Conservation (phyloP, 2,113 vertebrate species). For the Phyllostomus discolor region DNA sequence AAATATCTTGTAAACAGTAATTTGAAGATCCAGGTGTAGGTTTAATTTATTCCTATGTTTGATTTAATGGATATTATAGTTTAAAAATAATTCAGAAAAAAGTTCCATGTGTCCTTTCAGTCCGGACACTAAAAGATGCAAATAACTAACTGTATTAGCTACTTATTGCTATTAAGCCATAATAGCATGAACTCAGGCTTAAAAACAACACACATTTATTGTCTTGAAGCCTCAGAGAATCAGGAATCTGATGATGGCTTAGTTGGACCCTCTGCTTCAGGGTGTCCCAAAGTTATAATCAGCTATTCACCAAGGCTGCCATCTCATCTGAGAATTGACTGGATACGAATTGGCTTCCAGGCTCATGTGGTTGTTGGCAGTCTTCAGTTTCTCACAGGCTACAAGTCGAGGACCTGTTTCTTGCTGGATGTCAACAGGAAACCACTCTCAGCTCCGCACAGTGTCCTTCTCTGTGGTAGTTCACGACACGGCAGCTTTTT, state of each 20-base stretch:
- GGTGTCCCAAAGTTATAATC: not conserved
- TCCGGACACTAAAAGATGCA: not conserved
- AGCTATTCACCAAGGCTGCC: not conserved
- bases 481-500: not conserved
- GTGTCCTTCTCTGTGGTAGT: not conserved
- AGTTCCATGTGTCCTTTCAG: not conserved
- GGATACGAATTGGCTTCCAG: not conserved
- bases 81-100: constrained; percentile 5
- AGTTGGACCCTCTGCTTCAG: not conserved
- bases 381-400: not conserved
- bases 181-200: not conserved
- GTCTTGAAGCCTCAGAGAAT: not conserved
- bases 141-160: not conserved
- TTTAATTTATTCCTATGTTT: not conserved
- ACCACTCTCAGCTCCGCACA: not conserved
- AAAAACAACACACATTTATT: not conserved
- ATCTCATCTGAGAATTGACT: not conserved
- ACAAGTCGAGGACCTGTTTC: not conserved
- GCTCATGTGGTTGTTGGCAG: not conserved
- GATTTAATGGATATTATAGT: not conserved
- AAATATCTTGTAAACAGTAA: not conserved
- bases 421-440: not conserved
- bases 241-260: not conserved
- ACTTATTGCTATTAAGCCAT: not conserved
- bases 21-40: not conserved